phyloP scores from a whole-genome alignment of 2,797 vertebrate genomes.

The Pipistrellus pipistrellus region DNA sequence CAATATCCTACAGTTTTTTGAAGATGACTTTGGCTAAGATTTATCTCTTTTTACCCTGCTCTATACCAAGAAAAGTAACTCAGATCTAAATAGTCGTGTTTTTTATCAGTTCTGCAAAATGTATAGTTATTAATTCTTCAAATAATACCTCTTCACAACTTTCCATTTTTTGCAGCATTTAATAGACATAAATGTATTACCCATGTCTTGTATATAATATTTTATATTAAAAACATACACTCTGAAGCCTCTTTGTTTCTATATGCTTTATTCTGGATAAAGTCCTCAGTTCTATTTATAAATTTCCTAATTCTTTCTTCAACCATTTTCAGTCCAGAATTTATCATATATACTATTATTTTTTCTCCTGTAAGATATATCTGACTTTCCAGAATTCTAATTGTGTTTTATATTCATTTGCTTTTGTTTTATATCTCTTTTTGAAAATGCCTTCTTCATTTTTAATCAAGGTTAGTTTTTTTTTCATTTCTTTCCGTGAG shows the following conservation, averaged over 20 bases:
- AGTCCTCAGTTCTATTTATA: constrained; percentile 12
- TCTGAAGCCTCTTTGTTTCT: not conserved
- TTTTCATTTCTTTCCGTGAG: constrained; percentile 1
- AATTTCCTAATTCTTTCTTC: constrained; percentile 47
- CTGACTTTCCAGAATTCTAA: not conserved
- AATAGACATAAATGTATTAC: constrained; percentile 4
- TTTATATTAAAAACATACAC: not conserved
- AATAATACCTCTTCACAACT: not conserved
- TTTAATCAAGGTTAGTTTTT: constrained; percentile 25
- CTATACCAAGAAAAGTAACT: not conserved
- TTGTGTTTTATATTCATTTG: not conserved
- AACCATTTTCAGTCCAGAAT: not conserved
- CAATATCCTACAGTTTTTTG: not conserved
- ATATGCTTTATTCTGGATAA: not conserved
- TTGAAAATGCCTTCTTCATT: not conserved
- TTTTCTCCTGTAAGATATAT: not conserved
- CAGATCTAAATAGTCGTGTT: not conserved
- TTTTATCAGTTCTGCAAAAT: constrained; percentile 23
- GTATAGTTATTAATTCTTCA: constrained; percentile 28
- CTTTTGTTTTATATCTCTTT: constrained; percentile 8
- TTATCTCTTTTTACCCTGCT: constrained; percentile 5
- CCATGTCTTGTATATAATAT: not conserved
- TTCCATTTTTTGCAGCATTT: constrained; percentile 24
- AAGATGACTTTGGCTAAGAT: not conserved
- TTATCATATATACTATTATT: not conserved